Evolutionary conservation across 1,140 invertebrate species (phyloP), one percentile per base, ranked within the genome.

Genomic region (Trachymyrmex septentrionalis): DNA sequence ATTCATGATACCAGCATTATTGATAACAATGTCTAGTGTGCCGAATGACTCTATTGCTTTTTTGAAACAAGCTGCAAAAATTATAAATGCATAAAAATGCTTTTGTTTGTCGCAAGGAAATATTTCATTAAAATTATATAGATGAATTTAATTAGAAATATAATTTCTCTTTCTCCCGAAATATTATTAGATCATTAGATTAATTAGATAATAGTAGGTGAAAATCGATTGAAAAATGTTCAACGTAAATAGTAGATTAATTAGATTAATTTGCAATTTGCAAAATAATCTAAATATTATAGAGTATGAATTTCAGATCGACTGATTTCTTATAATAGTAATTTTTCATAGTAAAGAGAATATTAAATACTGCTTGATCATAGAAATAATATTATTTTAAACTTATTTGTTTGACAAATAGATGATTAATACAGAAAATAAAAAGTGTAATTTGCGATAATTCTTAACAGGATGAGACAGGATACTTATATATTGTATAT

Each of bases 1-100:
- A 55, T 95, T 92, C 81, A 95, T 93, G 61, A 96, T 94, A 44
- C 95, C 94, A 53, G 96, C 95, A 80, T 94, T 94, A 80, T 96
- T 96, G 2, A 95, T 91, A 0, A 96, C 91, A 69, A 96, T 95
- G 57, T 96, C 95, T 12, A 95, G 24, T 4, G 61, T 85, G 64
- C 91, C 91, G 48, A 93, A 93, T 1, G 87, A 86, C 7, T 91
- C 81, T n/a, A 93, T 27, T 21, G 92, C 78, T 16, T 90, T 90
- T 30, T 94, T 88, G 73, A 95, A 95, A 21, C 92, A 92, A 72
- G 66, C 94, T 95, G 24, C 10, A 34, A 6, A 66, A 73, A 61
- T 78, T 80, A 14, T 48, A 64, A 24, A 66, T 50, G 6, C 64
- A 67, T n/a, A 4, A 80, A 55, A 19, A 48, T 53, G 2, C 0